Evolutionary conservation across 2,113 vertebrate genomes (phyloP), one percentile per base, ranked within the genome.

Genomic region (Percina caprodes): DNA sequence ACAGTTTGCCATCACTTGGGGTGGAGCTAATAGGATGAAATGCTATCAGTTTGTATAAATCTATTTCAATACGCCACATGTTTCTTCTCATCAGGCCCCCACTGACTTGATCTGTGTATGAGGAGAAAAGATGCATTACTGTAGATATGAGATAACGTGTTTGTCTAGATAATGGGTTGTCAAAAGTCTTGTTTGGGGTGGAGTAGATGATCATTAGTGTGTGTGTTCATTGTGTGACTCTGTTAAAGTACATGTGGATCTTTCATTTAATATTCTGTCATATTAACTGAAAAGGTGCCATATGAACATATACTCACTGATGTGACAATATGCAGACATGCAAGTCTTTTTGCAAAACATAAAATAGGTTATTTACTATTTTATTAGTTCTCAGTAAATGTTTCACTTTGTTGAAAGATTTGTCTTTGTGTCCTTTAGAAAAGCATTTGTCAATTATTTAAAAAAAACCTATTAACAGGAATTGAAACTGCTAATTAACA

Each of bases 21-120:
- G 70, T 48, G 68, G 67, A 85, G 79, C 84, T 78, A 89, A 86
- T 88, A 73, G 79, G 83, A 83, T 80, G 89, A 88, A 85, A 92
- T 91, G 78, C 80, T 88, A 91, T 91, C 89, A 79, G 82, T 88
- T 88, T 91, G 83, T 88, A 89, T 90, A 79, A 89, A 92, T 93
- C 89, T 89, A 92, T 93, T 93, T 91, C 90, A 90, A 86, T 91
- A 90, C 70, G 85, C 84, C 69, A 68, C 56, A 23, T 69, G 75
- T 85, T 90, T 88, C 81, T 76, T 73, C 80, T 89, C 71, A 78
- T 91, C 88, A 79, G 80, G 75, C 81, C 79, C 78, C 85, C 69
- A 69, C 81, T 88, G 89, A 76, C 87, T 66, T 76, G 78, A 90
- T 83, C 68, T 85, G 81, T 84, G 74, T 86, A 80, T 24, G 72